Evolutionary conservation across 1,140 invertebrate species (phyloP), one percentile per base, ranked within the genome.

Genomic region (Schlechtendalia chinensis): DNA sequence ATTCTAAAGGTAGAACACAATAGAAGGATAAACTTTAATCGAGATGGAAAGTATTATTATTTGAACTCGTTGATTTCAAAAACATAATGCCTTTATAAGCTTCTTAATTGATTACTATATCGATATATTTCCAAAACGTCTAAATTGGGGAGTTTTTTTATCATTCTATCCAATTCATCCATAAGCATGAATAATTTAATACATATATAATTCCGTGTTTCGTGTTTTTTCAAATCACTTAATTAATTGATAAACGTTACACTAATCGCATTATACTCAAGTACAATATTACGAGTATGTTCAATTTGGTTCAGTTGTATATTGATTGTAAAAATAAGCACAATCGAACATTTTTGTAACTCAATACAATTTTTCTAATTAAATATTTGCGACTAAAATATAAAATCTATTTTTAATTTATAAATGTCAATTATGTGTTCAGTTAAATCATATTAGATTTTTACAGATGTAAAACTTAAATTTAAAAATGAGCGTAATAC

Each of bases 331-430:
- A 24, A 45, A 69, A 69, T 69, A 39, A 27, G 45, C 67, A 69
- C 65, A 69, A 69, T 69, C 67, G 14, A 50, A 69, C 67, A 27
- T 27, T 47, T 50, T 32, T 24, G 12, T 65, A 4, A 39, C n/a
- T n/a, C n/a, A n/a, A n/a, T n/a, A n/a, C 19, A 65, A 1, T 10
- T 39, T 5, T n/a, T 11, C 19, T 32, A 12, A 14, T 39, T n/a
- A 39, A 39, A 39, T 39, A 39, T 39, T 39, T 39, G 3, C 32
- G 32, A 39, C 32, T 8, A n/a, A n/a, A n/a, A n/a, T n/a, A n/a
- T n/a, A n/a, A n/a, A n/a, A n/a, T n/a, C n/a, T n/a, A n/a, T n/a
- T n/a, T n/a, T n/a, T n/a, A n/a, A n/a, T n/a, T n/a, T n/a, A n/a
- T n/a, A n/a, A n/a, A n/a, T n/a, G n/a, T n/a, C n/a, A n/a, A n/a